Base-by-base conservation (phyloP, 2,888 invertebrate species). In the Ectemnius continuus region DNA sequence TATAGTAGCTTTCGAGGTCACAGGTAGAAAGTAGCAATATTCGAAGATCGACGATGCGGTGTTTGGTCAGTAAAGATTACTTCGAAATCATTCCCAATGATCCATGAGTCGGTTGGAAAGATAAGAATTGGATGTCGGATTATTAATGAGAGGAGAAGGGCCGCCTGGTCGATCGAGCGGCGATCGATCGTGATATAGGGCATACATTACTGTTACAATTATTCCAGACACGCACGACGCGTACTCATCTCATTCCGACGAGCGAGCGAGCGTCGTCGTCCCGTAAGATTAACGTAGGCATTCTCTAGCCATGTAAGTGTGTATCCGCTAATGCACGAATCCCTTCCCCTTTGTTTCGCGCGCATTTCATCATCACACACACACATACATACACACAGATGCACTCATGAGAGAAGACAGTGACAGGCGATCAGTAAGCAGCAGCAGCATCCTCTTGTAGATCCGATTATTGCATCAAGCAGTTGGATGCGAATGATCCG, bases 311-410 rank as follows among this genome's bases (percentile, higher is more conserved):
- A 61, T 69, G 69, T 76, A 75, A 80, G 76, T 70, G 36, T 36
- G 78, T 68, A 79, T 79, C 79, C 70, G 78, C 70, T 83, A 79
- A 73, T 36, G 11, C 65, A 65, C 46, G 65, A 73, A 61, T 77
- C 79, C 72, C 81, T 36, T 23, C 23, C 23, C 23, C 23, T 23
- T 2, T 23, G 23, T 23, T 23, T 23, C 23, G 3, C 74, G 74
- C 67, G 76, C 56, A 70, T 72, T 76, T 23, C 23, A 23, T 23
- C 23, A 23, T 23, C 23, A 23, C 23, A 23, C 23, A 23, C 2
- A 20, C 20, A 20, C 20, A 20, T 20, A 20, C 23, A 23, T 2
- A 23, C 23, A 23, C 23, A 23, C 3, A 23, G 3, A 23, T 23
- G 3, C 23, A 23, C 23, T 3, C 23, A 3, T 3, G 23, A 57